Evolutionary conservation across 1,140 invertebrate genomes (phyloP).

Genomic region (Alviniconcha marisindica): DNA sequence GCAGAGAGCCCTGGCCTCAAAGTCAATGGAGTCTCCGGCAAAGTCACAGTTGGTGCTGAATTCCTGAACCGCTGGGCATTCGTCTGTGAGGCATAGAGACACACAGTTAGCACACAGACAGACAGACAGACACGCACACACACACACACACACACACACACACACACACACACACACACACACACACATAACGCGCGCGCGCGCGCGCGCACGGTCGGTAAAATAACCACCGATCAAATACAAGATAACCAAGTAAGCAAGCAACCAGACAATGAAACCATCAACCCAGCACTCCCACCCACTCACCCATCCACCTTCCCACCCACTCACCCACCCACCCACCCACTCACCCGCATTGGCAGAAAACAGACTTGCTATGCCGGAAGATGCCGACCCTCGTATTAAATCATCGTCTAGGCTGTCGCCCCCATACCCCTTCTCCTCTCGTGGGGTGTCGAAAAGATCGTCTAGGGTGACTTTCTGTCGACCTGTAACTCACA

Average conservation of each 20-base stretch:
- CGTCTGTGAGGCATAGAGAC: conserved; percentile 41
- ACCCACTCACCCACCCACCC: too few species aligned
- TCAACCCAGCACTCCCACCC: too few species aligned
- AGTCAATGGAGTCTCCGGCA: conserved; percentile 56
- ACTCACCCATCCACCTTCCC: too few species aligned
- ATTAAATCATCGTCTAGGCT: neutral
- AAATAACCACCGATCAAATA: too few species aligned
- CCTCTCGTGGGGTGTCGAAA: neutral
- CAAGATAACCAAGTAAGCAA: too few species aligned
- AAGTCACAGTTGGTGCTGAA: conserved; percentile 58
- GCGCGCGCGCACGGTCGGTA: neutral
- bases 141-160: too few species aligned
- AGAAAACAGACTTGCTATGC: neutral
- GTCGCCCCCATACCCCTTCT: neutral
- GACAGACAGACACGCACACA: too few species aligned
- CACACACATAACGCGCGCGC: too few species aligned
- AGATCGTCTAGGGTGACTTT: conserved; percentile 3
- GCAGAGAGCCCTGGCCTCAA: conserved; percentile 59
- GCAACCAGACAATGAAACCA: too few species aligned
- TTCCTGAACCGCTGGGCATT: conserved; percentile 51
- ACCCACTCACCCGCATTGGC: neutral
- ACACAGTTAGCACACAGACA: neutral
- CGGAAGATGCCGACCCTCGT: neutral
- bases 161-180: too few species aligned
- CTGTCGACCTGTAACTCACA: neutral